Conservation (phyloP, 2,888 invertebrate species). For the Lypha dubia region DNA sequence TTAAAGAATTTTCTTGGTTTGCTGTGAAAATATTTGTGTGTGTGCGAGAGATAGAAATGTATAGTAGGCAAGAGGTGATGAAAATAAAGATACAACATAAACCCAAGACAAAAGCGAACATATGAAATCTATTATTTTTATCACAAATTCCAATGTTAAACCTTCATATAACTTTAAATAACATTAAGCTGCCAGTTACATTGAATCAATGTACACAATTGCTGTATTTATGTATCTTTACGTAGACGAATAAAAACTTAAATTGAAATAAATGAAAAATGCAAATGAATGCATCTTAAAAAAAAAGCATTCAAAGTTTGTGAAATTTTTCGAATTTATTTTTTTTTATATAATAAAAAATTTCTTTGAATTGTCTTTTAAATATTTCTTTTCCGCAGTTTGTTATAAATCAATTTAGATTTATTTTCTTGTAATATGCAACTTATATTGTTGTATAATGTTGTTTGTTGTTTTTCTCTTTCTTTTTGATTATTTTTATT, state of each 20-base stretch:
- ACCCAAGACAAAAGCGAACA: too few relatives aligned
- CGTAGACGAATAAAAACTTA: background rate
- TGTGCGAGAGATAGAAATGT: too few relatives aligned
- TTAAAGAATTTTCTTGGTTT: too few relatives aligned
- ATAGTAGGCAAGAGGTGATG: too few relatives aligned
- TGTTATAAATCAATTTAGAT: conserved; percentile 68
- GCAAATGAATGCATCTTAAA: background rate
- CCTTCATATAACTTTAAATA: too few relatives aligned
- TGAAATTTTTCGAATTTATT: too few relatives aligned
- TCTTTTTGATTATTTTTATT: conserved; percentile 27
- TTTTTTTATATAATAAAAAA: background rate
- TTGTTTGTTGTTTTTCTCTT: too few relatives aligned
- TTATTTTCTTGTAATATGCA: conserved; percentile 61
- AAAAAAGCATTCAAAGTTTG: background rate
- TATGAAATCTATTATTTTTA: too few relatives aligned
- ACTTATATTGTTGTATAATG: conserved; percentile 33
- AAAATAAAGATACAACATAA: too few relatives aligned
- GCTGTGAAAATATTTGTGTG: too few relatives aligned
- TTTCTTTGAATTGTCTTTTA: background rate
- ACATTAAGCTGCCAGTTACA: background rate
- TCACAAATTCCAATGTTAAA: too few relatives aligned
- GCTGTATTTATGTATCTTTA: background rate
- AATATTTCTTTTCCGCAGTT: background rate
- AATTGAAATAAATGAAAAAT: background rate
- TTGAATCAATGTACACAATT: background rate